Base-by-base conservation (phyloP, 2,888 invertebrate genomes). In the Morpho helenor region DNA sequence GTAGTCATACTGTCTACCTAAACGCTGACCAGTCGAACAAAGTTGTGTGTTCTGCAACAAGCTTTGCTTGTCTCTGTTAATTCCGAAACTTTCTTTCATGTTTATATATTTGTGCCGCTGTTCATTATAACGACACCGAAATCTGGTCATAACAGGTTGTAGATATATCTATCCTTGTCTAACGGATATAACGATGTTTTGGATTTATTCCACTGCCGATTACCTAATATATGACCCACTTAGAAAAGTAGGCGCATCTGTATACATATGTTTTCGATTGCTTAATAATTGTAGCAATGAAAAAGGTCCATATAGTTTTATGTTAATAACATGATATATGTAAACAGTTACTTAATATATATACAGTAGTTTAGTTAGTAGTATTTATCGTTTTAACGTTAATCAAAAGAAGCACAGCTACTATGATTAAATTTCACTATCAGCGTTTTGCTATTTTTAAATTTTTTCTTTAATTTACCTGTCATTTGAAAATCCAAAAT, bases 1-100 rank as follows among this genome's bases (percentile, higher is more conserved):
- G 87, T 76, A 86, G 89, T 89, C 90, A 90, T 90, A 64, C 73
- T 74, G 75, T 76, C 78, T 87, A 88, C 89, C 90, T 90, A 90
- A 87, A 79, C 88, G 90, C 90, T 84, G 87, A 87, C 87, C 74
- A 84, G 87, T 70, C 68, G 65, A 70, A 63, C 71, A 66, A 76
- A 75, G 75, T 74, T 80, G 86, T 87, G 74, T 80, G 67, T 76
- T 75, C 82, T 72, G 74, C 79, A 73, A 86, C 84, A 81, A 84
- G 79, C 79, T 69, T 67, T 66, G 80, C 81, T 83, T 81, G 88
- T 85, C 82, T 88, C 87, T 84, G 81, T 71, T 66, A 73, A 69
- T 74, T 75, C 70, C 68, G 68, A 70, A 71, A 70, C 69, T 79
- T 31, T 73, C 73, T 75, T 77, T 82, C 80, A 84, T 87, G 86